These are phyloP conservation scores for Drosophila repletoides DNA, from an alignment of 1,140 invertebrate species.

Conservation along the genomic window DNA sequence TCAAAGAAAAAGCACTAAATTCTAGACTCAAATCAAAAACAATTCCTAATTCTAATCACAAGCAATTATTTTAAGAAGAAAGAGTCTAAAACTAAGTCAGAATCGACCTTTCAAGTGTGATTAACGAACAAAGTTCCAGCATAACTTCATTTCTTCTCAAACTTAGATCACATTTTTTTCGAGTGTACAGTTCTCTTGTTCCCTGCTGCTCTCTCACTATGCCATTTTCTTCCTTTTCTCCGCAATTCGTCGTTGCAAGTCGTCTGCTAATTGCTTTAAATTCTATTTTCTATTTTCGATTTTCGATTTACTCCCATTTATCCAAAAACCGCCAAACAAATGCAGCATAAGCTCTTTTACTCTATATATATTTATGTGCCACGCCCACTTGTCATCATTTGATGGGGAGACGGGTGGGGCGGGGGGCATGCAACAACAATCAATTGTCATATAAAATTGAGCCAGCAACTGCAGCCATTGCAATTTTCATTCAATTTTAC, in stretches of 20 bases:
- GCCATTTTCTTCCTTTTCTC: too few species aligned
- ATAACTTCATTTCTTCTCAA: too few species aligned
- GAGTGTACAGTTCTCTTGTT: not conserved
- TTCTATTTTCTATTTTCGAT: slow-evolving; percentile 7
- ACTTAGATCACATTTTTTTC: not conserved
- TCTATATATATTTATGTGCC: not conserved
- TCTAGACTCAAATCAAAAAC: too few species aligned
- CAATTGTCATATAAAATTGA: slow-evolving; percentile 62
- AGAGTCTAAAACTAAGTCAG: too few species aligned
- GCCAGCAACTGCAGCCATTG: slow-evolving; percentile 67
- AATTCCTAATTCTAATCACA: too few species aligned
- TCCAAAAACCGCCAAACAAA: slow-evolving; percentile 65
- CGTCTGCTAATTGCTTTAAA: slow-evolving; percentile 2
- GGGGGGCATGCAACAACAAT: too few species aligned
- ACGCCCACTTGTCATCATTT: slow-evolving; percentile 5
- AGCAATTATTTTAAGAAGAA: too few species aligned
- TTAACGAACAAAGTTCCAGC: too few species aligned
- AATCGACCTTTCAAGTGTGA: too few species aligned
- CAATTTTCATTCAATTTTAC: slow-evolving; percentile 69
- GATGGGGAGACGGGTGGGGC: too few species aligned
- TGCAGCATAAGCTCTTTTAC: slow-evolving; percentile 52
- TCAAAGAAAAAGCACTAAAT: not conserved
- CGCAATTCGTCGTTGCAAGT: too few species aligned
- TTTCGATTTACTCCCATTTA: slow-evolving; percentile 9
- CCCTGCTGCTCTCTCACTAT: too few species aligned